These are phyloP conservation scores for Stegana nigrithorax DNA, from an alignment of 2,888 invertebrate genomes.

Conservation along the genomic window DNA sequence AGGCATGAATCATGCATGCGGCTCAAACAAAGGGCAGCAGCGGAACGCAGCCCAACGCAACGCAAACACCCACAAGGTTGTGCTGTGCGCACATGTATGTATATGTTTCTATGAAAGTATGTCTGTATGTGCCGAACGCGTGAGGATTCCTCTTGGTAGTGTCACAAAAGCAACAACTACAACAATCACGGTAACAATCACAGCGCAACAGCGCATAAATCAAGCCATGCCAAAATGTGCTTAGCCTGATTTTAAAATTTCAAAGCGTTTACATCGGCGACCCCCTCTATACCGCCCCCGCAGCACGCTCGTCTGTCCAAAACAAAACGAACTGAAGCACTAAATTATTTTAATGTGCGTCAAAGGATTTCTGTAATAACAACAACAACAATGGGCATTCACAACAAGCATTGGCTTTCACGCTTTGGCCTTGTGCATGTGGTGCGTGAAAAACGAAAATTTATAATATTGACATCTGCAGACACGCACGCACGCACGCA, in stretches of 20 bases:
- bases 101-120: too few relatives aligned
- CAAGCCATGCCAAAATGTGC: constrained; percentile 1
- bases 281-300: background rate
- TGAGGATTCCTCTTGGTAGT: too few relatives aligned
- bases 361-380: constrained; percentile 8
- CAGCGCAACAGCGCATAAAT: constrained; percentile 33
- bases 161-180: background rate
- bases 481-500: too few relatives aligned
- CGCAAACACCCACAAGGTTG: background rate
- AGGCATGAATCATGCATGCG: constrained; percentile 54
- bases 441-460: background rate
- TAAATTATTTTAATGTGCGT: constrained; percentile 14
- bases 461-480: too few relatives aligned
- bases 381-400: too few relatives aligned
- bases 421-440: background rate
- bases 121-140: too few relatives aligned
- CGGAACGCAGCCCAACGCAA: background rate
- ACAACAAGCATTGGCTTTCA: background rate
- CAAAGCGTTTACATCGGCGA: too few relatives aligned
- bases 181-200: background rate
- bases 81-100: too few relatives aligned
- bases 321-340: background rate
- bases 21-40: constrained; percentile 36
- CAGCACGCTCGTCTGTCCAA: background rate
- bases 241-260: background rate